These are phyloP conservation scores for Cheumatopsyche charites DNA, from an alignment of 1,140 invertebrate species.

Conservation along the genomic window DNA sequence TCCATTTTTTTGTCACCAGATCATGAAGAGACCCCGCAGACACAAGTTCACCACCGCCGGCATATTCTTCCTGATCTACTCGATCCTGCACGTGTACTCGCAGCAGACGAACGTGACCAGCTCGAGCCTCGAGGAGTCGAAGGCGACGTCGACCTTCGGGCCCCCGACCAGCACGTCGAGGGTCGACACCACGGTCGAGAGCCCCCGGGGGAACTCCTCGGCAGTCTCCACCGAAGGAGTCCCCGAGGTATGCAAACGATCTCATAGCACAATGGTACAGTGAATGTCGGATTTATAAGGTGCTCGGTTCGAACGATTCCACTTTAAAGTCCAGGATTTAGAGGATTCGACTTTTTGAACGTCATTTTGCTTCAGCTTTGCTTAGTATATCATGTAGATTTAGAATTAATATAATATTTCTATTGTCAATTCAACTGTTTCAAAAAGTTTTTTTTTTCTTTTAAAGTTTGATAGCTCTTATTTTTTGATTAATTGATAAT, in stretches of 20 bases:
- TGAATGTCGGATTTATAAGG: no score
- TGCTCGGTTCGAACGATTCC: no score
- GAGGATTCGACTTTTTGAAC: no score
- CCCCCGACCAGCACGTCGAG: not conserved
- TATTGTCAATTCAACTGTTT: no score
- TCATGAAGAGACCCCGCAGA: constrained; percentile 61
- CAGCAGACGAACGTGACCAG: constrained; percentile 46
- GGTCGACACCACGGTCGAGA: not conserved
- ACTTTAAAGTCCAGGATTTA: no score
- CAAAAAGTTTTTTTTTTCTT: no score
- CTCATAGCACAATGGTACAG: no score
- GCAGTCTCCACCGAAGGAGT: not conserved
- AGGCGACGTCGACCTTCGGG: not conserved
- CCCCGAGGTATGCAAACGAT: not conserved
- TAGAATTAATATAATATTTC: no score
- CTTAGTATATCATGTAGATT: no score
- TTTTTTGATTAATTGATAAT: no score
- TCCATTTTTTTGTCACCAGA: constrained; percentile 50
- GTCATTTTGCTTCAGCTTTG: no score
- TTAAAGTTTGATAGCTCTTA: no score
- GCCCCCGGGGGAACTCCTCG: not conserved
- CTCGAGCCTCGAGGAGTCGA: not conserved
- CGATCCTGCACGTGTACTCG: constrained; percentile 60
- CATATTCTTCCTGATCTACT: constrained; percentile 64
- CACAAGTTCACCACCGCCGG: constrained; percentile 63